Evolutionary conservation across 2,113 vertebrate genomes (phyloP), one percentile per base, ranked within the genome.

Genomic region (Oxyura jamaicensis): DNA sequence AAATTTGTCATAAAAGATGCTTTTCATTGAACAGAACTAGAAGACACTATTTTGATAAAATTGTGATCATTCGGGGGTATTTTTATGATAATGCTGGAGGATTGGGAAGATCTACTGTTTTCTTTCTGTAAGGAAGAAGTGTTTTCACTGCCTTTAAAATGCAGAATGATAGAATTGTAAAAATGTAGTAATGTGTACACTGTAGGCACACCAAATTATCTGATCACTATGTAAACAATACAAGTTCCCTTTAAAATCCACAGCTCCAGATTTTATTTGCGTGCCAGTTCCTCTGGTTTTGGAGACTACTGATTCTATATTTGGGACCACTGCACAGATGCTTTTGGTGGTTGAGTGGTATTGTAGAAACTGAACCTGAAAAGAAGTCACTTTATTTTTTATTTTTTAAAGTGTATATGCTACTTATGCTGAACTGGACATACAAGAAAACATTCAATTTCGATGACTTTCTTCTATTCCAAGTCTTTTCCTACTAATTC

Each of bases 381-480:
- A 91, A 94, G 77, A 92, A 91, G 96, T 95, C 86, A 97, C 92
- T 97, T 97, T 95, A 95, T 94, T 46, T 46, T 46, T 46, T 20
- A 90, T 96, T 82, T 95, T 97, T 98, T 92, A 91, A 97, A 97
- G 90, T 98, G 96, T 97, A 97, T 92, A 89, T 96, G 93, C 96
- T 98, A 97, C 96, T 97, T 98, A 96, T 95, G 83, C 95, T 96
- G 97, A 97, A 90, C 94, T 97, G 96, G 96, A 97, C 93, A 96
- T 97, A 97, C 95, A 97, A 97, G 96, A 97, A 97, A 97, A 93
- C 95, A 98, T 97, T 98, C 96, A 87, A 92, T 97, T 97, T 96
- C 97, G 94, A 98, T 98, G 85, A 97, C 96, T 98, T 98, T 97
- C 97, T 97, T 98, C 96, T 97, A 91, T 98, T 97, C 97, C 97